phyloP scores from a whole-genome alignment of 35 echinoderm and acorn worm genomes.

The Ophiothrix spiculata region DNA sequence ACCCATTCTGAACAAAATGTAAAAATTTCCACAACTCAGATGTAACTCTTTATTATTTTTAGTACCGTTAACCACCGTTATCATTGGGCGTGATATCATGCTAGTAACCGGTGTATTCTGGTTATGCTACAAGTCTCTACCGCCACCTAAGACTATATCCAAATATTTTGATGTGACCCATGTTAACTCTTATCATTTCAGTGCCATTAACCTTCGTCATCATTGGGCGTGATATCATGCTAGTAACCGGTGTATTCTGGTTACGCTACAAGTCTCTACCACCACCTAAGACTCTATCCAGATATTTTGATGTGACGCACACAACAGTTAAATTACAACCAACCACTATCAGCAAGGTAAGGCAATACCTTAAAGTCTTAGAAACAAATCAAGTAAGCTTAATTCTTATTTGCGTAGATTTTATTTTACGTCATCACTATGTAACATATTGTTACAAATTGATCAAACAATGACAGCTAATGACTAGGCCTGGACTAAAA shows the following conservation, averaged over 20 bases:
- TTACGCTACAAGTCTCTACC: constrained; percentile 80
- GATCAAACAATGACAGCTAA: too few species aligned
- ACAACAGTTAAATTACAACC: constrained; percentile 85
- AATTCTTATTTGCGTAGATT: too few species aligned
- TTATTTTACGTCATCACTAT: too few species aligned
- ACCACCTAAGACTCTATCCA: constrained; percentile 52
- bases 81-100: constrained; percentile 63
- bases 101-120: constrained; percentile 63
- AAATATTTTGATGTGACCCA: constrained; percentile 86
- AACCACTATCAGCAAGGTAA: constrained; percentile 88
- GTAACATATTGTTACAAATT: too few species aligned
- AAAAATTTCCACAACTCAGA: too few species aligned
- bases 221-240: constrained; percentile 57
- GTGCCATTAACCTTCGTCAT: constrained; percentile 78
- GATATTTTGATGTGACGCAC: constrained; percentile 89
- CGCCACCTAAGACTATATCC: constrained; percentile 52
- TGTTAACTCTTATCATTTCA: constrained; percentile 29
- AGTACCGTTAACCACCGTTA: constrained; percentile 78
- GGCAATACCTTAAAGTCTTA: too few species aligned
- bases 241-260: constrained; percentile 61
- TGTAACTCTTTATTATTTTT: constrained; percentile 3
- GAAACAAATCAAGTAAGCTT: too few species aligned
- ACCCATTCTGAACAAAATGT: too few species aligned
- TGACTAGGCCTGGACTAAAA: too few species aligned
- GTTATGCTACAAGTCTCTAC: constrained; percentile 77